phyloP scores from a whole-genome alignment of 1,140 invertebrate genomes.

The Drosophila watanabei region DNA sequence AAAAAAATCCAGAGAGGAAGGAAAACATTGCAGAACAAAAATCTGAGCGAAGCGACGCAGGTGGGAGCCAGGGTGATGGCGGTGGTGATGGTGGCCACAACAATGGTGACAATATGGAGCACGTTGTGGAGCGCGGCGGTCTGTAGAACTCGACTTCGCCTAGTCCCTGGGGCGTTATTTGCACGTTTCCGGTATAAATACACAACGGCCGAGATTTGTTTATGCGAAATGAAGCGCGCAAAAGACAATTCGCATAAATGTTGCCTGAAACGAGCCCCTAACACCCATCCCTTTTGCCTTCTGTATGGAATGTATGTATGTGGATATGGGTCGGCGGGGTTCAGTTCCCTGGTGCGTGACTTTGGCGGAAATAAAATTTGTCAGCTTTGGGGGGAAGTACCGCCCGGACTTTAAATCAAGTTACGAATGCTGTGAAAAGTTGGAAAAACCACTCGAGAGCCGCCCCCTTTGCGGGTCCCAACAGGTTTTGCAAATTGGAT shows the following conservation, averaged over 20 bases:
- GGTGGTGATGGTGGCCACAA: constrained; percentile 42
- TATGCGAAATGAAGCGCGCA: constrained; percentile 83
- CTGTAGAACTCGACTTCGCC: constrained; percentile 66
- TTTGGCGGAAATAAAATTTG: constrained; percentile 80
- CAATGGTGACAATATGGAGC: constrained; percentile 62
- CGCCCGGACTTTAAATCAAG: constrained; percentile 72
- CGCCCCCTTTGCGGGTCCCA: constrained; percentile 5
- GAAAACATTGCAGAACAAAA: constrained; percentile 46
- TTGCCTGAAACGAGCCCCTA: constrained; percentile 46
- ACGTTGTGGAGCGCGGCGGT: constrained; percentile 29
- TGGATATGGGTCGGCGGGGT: constrained; percentile 65
- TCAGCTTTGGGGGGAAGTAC: constrained; percentile 59
- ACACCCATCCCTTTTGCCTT: background rate
- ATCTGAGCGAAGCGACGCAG: constrained; percentile 73
- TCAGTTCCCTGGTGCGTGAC: constrained; percentile 79
- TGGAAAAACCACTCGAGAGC: constrained; percentile 19
- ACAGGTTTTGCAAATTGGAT: constrained; percentile 56
- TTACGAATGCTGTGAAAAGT: constrained; percentile 50
- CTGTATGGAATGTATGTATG: background rate
- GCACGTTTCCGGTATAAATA: constrained; percentile 83
- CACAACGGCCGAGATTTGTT: constrained; percentile 81
- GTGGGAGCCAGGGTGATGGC: constrained; percentile 38
- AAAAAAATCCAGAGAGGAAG: constrained; percentile 10
- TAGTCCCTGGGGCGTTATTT: constrained; percentile 81
- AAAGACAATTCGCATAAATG: constrained; percentile 83